Conservation (phyloP, 1,140 invertebrate species). For the Scaptodrosophila lebanonensis region DNA sequence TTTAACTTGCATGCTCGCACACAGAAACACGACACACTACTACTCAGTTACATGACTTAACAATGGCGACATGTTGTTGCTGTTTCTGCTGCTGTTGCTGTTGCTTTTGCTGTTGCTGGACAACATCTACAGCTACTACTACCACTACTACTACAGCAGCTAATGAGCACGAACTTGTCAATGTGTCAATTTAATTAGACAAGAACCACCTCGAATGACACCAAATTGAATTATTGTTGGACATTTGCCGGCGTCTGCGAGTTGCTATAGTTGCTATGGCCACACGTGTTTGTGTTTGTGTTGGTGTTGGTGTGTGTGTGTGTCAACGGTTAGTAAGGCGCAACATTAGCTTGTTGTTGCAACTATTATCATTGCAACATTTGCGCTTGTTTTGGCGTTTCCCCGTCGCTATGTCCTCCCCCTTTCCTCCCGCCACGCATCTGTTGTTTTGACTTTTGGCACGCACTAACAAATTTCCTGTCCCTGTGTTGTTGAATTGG, state of each 20-base stretch:
- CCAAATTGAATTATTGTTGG: slow-evolving; percentile 54
- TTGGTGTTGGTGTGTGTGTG: too few relatives aligned
- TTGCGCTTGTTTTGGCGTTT: too few relatives aligned
- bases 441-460: too few relatives aligned
- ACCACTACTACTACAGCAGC: slow-evolving; percentile 39
- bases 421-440: too few relatives aligned
- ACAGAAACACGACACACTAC: slow-evolving; percentile 29
- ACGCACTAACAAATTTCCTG: too few relatives aligned
- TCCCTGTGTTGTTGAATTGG: too few relatives aligned
- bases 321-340: too few relatives aligned
- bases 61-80: slow-evolving; percentile 6
- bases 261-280: slow-evolving; percentile 3
- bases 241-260: too few relatives aligned
- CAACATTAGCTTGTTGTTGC: slow-evolving; percentile 23
- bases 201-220: slow-evolving; percentile 54
- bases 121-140: background rate
- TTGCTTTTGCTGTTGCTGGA: background rate
- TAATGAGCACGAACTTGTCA: slow-evolving; percentile 75
- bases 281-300: background rate
- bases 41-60: slow-evolving; percentile 6
- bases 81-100: background rate
- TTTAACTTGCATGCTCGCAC: slow-evolving; percentile 16
- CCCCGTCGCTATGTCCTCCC: too few relatives aligned
- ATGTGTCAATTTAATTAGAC: slow-evolving; percentile 77
- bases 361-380: slow-evolving; percentile 48